Evolutionary conservation across 2,797 vertebrate species (phyloP).

Genomic region (Platyrinchus mystaceus): DNA sequence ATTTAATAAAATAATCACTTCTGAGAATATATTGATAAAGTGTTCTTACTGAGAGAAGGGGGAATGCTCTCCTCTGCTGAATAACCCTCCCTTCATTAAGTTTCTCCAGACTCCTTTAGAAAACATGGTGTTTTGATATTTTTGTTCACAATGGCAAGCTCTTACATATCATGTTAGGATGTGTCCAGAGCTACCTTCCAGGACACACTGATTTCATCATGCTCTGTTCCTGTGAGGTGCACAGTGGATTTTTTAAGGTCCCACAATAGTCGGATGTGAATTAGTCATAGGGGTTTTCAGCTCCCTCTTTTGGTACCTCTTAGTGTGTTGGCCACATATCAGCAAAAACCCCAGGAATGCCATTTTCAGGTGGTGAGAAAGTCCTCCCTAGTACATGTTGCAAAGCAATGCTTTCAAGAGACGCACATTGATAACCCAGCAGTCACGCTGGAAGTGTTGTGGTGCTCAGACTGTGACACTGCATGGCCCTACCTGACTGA

Average conservation of each 20-base stretch:
- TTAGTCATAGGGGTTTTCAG: not conserved
- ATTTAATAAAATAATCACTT: not conserved
- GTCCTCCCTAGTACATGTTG: not conserved
- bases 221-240: not conserved
- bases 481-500: not conserved
- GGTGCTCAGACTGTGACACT: not conserved
- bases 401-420: not conserved
- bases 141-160: not conserved
- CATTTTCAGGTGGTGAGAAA: not conserved
- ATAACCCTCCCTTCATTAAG: not conserved
- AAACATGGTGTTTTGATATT: not conserved
- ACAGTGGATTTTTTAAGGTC: not conserved
- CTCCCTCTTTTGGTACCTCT: not conserved
- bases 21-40: not conserved
- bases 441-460: fast-evolving
- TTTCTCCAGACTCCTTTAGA: not conserved
- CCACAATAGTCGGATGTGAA: fast-evolving
- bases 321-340: fast-evolving
- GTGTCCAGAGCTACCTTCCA: not conserved
- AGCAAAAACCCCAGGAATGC: not conserved
- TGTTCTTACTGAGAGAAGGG: not conserved
- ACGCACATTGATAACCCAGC: not conserved
- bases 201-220: not conserved
- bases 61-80: not conserved
- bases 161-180: not conserved